phyloP scores from a whole-genome alignment of 2,113 vertebrate species.

The Paralichthys olivaceus region DNA sequence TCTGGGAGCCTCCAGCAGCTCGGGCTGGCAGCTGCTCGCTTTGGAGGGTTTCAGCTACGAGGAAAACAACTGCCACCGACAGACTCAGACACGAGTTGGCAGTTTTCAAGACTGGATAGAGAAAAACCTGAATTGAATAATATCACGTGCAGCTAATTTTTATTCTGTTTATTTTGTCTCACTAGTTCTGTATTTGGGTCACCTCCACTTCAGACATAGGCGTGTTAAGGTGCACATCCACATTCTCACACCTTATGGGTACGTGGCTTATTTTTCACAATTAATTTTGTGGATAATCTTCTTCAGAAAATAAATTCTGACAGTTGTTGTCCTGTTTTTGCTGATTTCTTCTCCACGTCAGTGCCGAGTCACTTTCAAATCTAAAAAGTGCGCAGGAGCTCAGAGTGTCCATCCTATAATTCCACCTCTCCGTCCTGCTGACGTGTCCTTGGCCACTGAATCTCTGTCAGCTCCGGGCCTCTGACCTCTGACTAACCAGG shows the following conservation, averaged over 20 bases:
- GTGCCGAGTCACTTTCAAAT: neutral
- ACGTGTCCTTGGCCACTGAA: slow-evolving; percentile 10
- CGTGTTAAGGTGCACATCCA: slow-evolving; percentile 1
- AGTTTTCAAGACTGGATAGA: slow-evolving; percentile 92
- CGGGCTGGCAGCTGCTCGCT: slow-evolving; percentile 88
- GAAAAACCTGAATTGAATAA: slow-evolving; percentile 84
- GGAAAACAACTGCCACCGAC: slow-evolving; percentile 82
- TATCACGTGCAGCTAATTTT: too few species aligned
- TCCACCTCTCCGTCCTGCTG: neutral
- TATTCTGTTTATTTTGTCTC: too few species aligned
- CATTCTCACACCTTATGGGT: neutral
- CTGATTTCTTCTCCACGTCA: neutral
- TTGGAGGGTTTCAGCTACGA: slow-evolving; percentile 89
- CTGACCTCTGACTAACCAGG: slow-evolving; percentile 13
- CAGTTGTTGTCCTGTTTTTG: neutral
- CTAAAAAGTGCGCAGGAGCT: neutral
- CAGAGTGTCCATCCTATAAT: slow-evolving; percentile 1
- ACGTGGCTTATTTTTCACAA: neutral
- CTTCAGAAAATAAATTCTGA: neutral
- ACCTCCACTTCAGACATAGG: slow-evolving; percentile 2
- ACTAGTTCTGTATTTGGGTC: slow-evolving; percentile 13
- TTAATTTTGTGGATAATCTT: neutral
- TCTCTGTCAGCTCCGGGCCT: slow-evolving; percentile 14
- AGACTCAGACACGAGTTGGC: slow-evolving; percentile 84
- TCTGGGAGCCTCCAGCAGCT: slow-evolving; percentile 63